A percentile compares a stretch with the other conserved stretches of the same genome.
phyloP scores from a whole-genome alignment of 2,113 vertebrate genomes.

The Pleuronectes platessa region DNA sequence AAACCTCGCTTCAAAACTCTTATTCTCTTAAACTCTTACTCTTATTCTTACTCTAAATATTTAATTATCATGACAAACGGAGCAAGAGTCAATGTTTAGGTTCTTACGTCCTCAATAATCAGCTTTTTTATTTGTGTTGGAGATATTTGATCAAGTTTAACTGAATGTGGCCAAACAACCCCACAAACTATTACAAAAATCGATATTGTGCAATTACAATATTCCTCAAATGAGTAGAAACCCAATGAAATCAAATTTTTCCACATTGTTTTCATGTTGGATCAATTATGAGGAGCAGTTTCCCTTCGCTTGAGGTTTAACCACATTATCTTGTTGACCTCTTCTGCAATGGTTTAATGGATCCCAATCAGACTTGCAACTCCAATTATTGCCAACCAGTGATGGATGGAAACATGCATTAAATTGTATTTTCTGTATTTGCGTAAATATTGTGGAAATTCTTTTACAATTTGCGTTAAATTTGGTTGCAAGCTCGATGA shows the following conservation, averaged over 20 bases:
- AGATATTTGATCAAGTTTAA: background rate
- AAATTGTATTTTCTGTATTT: background rate
- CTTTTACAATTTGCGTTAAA: too few species aligned
- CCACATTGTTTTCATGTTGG: too few species aligned
- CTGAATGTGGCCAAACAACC: too few species aligned
- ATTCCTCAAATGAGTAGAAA: too few species aligned
- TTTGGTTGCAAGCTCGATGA: background rate
- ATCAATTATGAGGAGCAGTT: too few species aligned
- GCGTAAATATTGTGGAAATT: background rate
- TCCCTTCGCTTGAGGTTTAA: background rate
- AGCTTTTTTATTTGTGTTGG: background rate
- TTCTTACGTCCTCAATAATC: background rate
- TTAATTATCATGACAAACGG: background rate
- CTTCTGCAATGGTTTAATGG: background rate
- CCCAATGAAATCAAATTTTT: background rate
- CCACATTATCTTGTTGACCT: background rate
- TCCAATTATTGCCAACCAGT: background rate
- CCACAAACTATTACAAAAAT: background rate
- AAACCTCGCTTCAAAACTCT: background rate
- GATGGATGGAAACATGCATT: background rate
- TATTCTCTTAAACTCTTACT: too few species aligned
- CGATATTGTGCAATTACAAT: too few species aligned
- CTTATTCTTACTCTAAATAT: background rate
- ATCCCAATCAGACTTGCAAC: too few species aligned
- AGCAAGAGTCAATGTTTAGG: too few species aligned